Evolutionary conservation across 2,113 vertebrate genomes (phyloP).

Genomic region (Grantiella picta): DNA sequence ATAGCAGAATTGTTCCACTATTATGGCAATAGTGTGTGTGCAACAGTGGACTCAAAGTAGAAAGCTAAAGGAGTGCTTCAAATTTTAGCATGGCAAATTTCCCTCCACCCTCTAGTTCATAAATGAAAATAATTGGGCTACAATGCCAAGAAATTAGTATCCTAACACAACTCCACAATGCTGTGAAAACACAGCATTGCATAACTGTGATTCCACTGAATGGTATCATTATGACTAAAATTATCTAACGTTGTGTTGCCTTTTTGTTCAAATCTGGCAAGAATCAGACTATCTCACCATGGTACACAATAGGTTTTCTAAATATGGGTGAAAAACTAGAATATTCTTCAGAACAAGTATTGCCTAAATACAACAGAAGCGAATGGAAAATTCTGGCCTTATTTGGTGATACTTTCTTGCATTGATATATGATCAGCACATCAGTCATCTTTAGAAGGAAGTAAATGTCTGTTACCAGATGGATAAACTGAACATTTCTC

Average conservation of each 20-base stretch:
- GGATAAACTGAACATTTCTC: background rate
- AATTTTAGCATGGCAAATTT: background rate
- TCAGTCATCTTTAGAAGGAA: slow-evolving; percentile 35
- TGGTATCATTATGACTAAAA: slow-evolving; percentile 49
- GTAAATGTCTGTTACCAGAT: slow-evolving; percentile 7
- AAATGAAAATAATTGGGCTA: slow-evolving; percentile 26
- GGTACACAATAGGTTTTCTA: slow-evolving; percentile 45
- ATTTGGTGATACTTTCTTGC: slow-evolving; percentile 51
- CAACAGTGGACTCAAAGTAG: background rate
- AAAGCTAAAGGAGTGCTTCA: background rate
- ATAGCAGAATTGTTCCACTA: background rate
- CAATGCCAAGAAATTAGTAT: slow-evolving; percentile 25
- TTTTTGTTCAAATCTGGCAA: slow-evolving; percentile 59
- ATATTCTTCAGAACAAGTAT: slow-evolving; percentile 35
- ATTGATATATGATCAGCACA: slow-evolving; percentile 39
- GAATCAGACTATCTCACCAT: slow-evolving; percentile 26
- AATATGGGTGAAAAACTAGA: slow-evolving; percentile 51
- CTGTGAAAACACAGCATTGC: background rate
- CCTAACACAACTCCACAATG: background rate
- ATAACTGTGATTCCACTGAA: background rate
- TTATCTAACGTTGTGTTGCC: slow-evolving; percentile 12
- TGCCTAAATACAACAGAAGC: slow-evolving; percentile 29
- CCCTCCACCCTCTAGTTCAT: background rate
- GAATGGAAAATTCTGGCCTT: slow-evolving; percentile 58
- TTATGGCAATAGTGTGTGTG: background rate